phyloP scores from a whole-genome alignment of 2,888 invertebrate genomes.

The Strigamia crassipes region DNA sequence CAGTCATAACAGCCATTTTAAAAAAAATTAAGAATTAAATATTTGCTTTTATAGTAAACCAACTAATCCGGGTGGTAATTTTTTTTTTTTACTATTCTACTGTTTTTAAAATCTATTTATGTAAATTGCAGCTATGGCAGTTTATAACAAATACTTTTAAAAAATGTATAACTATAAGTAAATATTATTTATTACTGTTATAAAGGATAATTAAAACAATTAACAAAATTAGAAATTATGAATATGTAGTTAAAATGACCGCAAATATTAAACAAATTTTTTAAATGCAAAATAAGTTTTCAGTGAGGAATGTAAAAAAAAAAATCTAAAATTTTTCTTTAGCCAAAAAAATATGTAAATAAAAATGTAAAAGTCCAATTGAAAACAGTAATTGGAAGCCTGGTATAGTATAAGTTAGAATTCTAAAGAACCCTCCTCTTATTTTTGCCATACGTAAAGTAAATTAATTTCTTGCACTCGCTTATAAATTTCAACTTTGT shows the following conservation, averaged over 20 bases:
- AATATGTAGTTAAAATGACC: background rate
- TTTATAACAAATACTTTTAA: background rate
- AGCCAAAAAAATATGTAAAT: background rate
- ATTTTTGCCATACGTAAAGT: background rate
- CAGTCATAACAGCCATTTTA: too few relatives aligned
- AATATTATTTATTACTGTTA: background rate
- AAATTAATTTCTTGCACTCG: background rate
- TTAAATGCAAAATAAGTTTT: background rate
- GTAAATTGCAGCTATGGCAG: background rate
- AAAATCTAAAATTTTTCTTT: background rate
- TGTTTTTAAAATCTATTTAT: background rate
- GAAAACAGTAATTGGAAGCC: background rate
- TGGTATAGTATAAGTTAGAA: background rate
- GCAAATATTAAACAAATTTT: background rate
- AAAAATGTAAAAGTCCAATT: background rate
- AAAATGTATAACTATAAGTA: background rate
- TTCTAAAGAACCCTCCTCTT: background rate
- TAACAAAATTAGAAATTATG: background rate
- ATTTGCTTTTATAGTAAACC: too few relatives aligned
- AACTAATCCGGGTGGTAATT: too few relatives aligned
- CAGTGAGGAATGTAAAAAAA: background rate
- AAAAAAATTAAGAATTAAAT: too few relatives aligned
- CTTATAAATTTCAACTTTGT: background rate
- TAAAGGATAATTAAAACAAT: background rate
- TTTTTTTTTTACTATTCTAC: too few relatives aligned